A percentile compares a stretch with the other conserved stretches of the same genome.
Conservation (phyloP, 2,113 vertebrate species). For the Grammomys dolichurus region DNA sequence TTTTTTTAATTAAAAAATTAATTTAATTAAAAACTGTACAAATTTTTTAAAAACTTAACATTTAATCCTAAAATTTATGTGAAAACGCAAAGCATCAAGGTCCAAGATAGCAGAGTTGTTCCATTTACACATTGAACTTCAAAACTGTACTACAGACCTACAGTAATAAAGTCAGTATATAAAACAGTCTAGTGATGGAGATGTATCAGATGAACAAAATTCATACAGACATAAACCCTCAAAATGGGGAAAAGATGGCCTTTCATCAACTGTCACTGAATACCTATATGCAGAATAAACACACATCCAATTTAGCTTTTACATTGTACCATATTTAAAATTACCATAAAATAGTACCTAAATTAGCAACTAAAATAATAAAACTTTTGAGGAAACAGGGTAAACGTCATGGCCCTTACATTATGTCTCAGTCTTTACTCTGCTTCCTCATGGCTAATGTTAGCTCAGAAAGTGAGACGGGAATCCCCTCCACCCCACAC, state of each 20-base stretch:
- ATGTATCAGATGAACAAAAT: not conserved
- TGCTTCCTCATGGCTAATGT: not conserved
- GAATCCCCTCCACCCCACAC: not conserved
- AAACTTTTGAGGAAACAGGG: not conserved
- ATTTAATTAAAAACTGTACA: not conserved
- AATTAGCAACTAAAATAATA: not conserved
- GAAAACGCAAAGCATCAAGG: not conserved
- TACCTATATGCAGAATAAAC: not conserved
- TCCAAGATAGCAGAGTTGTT: not conserved
- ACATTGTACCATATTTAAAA: not conserved
- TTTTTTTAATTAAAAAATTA: not conserved
- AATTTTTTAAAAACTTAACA: not conserved
- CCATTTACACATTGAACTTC: not conserved
- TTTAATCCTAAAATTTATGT: not conserved
- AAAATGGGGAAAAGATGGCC: not conserved
- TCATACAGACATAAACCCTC: not conserved
- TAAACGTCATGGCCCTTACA: not conserved
- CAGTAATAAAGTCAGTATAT: not conserved
- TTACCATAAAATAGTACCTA: not conserved
- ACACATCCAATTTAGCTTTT: not conserved
- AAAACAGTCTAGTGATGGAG: not conserved
- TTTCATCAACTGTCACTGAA: not conserved
- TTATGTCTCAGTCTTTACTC: not conserved
- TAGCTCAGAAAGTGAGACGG: not conserved
- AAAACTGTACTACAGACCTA: not conserved